phyloP scores from a whole-genome alignment of 2,113 vertebrate genomes.

The Siniperca knerii region DNA sequence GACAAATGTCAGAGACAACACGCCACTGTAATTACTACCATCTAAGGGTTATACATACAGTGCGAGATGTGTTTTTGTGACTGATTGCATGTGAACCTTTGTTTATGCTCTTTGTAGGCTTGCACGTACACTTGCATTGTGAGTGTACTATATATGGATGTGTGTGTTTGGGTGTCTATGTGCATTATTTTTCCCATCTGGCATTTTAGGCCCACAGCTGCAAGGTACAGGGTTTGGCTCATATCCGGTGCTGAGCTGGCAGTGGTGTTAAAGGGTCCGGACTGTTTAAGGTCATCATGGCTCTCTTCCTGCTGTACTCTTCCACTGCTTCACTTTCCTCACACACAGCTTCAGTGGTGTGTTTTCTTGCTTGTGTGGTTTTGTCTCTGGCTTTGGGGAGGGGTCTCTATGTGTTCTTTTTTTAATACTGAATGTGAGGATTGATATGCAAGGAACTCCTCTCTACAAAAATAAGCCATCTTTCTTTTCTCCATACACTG shows the following conservation, averaged over 20 bases:
- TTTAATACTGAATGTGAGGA: conserved; percentile 16
- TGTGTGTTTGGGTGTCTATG: conserved; percentile 52
- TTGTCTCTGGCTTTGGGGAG: conserved; percentile 15
- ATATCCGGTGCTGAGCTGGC: conserved; percentile 71
- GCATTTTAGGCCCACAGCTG: conserved; percentile 66
- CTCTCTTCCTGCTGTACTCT: conserved; percentile 58
- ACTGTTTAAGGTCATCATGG: conserved; percentile 46
- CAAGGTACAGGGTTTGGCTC: conserved; percentile 64
- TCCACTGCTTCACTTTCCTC: conserved; percentile 30
- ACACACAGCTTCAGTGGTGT: background rate
- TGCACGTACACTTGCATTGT: conserved; percentile 33
- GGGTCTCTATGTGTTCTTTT: conserved; percentile 5
- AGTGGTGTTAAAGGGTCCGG: conserved; percentile 51
- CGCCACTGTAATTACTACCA: conserved; percentile 62
- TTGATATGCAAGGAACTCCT: background rate
- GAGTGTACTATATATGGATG: conserved; percentile 23
- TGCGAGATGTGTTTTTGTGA: conserved; percentile 48
- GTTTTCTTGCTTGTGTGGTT: conserved; percentile 27
- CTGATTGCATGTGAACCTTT: conserved; percentile 51
- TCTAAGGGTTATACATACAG: conserved; percentile 35
- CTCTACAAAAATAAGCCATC: conserved; percentile 34
- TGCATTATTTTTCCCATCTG: conserved; percentile 60
- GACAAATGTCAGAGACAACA: conserved; percentile 69
- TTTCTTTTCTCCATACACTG: conserved; percentile 25
- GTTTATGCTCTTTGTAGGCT: conserved; percentile 39